Evolutionary conservation across 2,888 invertebrate species (phyloP).

Genomic region (Morpho helenor): DNA sequence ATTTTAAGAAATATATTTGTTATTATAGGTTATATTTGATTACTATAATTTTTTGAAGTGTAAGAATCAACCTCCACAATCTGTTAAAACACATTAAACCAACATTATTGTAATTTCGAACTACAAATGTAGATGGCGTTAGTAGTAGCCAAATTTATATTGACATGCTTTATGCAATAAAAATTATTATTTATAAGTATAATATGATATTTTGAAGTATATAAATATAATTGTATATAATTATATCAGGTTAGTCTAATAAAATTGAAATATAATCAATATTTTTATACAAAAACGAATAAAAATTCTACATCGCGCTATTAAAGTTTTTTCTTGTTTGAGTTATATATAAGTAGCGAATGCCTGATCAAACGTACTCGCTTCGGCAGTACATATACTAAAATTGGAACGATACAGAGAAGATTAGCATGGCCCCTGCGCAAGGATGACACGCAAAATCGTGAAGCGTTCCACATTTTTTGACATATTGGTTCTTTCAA

Average conservation of each 20-base stretch:
- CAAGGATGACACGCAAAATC: constrained; percentile 64
- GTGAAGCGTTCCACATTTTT: constrained; percentile 59
- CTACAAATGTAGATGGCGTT: background rate
- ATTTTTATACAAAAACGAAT: background rate
- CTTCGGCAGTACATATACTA: constrained; percentile 60
- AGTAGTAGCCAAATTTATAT: background rate
- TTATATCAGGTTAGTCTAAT: background rate
- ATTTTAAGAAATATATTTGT: no score
- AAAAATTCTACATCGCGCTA: constrained; percentile 10
- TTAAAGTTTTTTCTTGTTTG: constrained; percentile 10
- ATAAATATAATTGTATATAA: background rate
- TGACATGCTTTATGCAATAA: no score
- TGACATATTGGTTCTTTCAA: background rate
- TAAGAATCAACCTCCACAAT: no score
- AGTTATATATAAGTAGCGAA: constrained; percentile 24
- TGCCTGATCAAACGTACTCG: constrained; percentile 33
- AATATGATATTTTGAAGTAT: no score
- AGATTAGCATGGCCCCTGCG: constrained; percentile 64
- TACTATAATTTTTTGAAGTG: no score
- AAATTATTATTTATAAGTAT: no score
- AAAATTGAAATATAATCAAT: background rate
- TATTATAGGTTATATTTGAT: no score
- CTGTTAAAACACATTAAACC: no score
- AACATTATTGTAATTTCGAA: background rate
- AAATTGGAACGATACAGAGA: constrained; percentile 61